phyloP scores from a whole-genome alignment of 2,113 vertebrate species.

The Arothron firmamentum region DNA sequence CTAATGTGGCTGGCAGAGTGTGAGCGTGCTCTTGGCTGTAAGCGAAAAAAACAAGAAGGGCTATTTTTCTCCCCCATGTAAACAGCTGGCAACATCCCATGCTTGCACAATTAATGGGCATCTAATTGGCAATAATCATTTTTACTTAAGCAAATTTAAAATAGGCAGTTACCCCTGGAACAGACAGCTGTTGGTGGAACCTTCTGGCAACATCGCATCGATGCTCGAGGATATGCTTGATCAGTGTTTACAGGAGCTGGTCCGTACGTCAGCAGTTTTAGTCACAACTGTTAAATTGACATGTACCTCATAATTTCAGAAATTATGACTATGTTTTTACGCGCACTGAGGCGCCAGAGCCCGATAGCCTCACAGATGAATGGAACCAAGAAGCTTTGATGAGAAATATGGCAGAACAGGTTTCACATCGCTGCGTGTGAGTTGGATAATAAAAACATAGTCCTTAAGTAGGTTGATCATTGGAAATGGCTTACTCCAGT shows the following conservation, averaged over 20 bases:
- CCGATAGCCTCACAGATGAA: no score
- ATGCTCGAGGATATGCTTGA: constrained; percentile 74
- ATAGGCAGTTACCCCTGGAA: constrained; percentile 85
- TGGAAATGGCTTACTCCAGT: no score
- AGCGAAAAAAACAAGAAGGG: constrained; percentile 73
- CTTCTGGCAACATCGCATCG: constrained; percentile 82
- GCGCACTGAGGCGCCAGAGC: no score
- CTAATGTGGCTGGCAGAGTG: constrained; percentile 31
- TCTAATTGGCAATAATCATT: constrained; percentile 98
- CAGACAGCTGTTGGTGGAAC: constrained; percentile 92
- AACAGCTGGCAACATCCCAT: constrained; percentile 95
- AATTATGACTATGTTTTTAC: no score
- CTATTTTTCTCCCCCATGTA: constrained; percentile 91
- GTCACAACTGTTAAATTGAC: constrained; percentile 5
- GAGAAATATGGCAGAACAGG: no score
- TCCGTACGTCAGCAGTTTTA: constrained; percentile 24
- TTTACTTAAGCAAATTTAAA: constrained; percentile 90
- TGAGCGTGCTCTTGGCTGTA: constrained; percentile 59
- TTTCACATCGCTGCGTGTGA: no score
- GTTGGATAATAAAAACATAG: no score
- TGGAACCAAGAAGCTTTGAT: no score
- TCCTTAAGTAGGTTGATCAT: no score
- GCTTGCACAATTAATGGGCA: constrained; percentile 97
- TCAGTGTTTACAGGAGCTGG: constrained; percentile 73
- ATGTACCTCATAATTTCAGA: background rate